Conservation (phyloP, 2,888 invertebrate genomes). For the Hirtodrosophila confusa region DNA sequence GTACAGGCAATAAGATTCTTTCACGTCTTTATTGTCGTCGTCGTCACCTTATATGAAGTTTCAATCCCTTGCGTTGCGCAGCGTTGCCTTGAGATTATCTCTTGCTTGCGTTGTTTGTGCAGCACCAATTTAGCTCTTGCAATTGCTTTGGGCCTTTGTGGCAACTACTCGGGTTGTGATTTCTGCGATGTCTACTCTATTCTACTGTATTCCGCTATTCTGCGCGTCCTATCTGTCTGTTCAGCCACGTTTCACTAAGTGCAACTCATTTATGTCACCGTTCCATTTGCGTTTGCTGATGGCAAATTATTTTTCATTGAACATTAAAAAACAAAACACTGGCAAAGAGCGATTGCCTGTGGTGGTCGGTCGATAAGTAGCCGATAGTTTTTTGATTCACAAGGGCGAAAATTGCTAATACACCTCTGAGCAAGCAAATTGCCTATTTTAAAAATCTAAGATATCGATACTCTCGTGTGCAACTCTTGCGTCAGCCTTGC, state of each 20-base stretch:
- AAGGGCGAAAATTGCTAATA: neutral
- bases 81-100: constrained; percentile 59
- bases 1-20: constrained; percentile 34
- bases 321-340: constrained; percentile 60
- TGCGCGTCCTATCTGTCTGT: constrained; percentile 30
- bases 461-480: neutral
- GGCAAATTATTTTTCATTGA: constrained; percentile 54
- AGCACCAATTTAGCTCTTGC: constrained; percentile 32
- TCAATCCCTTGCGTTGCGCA: constrained; percentile 38
- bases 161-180: constrained; percentile 11
- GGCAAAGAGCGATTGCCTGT: constrained; percentile 41
- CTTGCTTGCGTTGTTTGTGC: constrained; percentile 30
- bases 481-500: neutral
- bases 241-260: constrained; percentile 44
- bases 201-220: constrained; percentile 40
- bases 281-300: constrained; percentile 57
- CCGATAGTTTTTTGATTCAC: too few species aligned
- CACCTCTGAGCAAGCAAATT: neutral
- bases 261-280: constrained; percentile 58
- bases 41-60: constrained; percentile 53
- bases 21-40: constrained; percentile 32
- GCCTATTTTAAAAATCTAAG: neutral
- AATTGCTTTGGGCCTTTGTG: constrained; percentile 22
- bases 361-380: neutral
- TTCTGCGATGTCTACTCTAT: constrained; percentile 35